These are phyloP conservation scores for Corythornis madagascariensis DNA, from an alignment of 2,113 vertebrate species.

Conservation along the genomic window DNA sequence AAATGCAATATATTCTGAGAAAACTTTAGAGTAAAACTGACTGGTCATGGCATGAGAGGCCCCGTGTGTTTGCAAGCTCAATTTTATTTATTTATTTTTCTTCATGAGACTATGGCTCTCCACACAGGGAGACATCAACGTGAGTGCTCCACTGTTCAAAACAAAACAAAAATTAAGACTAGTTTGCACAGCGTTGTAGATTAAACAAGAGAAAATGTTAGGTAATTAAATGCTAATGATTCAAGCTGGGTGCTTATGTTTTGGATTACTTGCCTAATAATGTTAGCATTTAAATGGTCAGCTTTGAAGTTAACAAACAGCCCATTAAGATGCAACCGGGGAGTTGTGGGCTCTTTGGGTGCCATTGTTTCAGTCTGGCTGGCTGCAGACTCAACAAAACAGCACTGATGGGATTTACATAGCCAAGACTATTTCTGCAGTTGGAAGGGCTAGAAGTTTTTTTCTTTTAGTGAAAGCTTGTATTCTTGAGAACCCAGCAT, in stretches of 20 bases:
- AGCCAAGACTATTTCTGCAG: conserved; percentile 54
- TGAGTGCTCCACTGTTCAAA: background rate
- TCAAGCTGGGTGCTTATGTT: conserved; percentile 68
- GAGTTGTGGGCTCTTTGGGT: conserved; percentile 63
- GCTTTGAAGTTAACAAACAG: conserved; percentile 73
- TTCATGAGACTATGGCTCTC: background rate
- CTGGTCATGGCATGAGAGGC: background rate
- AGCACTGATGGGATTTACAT: conserved; percentile 67
- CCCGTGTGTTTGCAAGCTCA: background rate
- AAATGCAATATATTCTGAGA: background rate
- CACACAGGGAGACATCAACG: background rate
- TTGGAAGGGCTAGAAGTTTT: conserved; percentile 27
- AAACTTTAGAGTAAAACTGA: background rate
- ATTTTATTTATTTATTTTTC: background rate
- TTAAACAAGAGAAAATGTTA: conserved; percentile 62
- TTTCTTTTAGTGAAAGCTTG: conserved; percentile 45
- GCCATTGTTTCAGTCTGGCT: conserved; percentile 68
- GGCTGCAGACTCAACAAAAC: conserved; percentile 61
- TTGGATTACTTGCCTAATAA: conserved; percentile 66
- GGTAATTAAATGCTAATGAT: conserved; percentile 68
- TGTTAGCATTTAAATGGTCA: conserved; percentile 73
- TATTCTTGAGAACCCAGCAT: conserved; percentile 57
- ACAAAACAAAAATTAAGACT: conserved; percentile 21
- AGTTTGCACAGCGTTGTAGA: conserved; percentile 36
- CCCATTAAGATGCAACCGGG: conserved; percentile 69